phyloP scores from a whole-genome alignment of 2,888 invertebrate genomes.

The Timema cristinae region DNA sequence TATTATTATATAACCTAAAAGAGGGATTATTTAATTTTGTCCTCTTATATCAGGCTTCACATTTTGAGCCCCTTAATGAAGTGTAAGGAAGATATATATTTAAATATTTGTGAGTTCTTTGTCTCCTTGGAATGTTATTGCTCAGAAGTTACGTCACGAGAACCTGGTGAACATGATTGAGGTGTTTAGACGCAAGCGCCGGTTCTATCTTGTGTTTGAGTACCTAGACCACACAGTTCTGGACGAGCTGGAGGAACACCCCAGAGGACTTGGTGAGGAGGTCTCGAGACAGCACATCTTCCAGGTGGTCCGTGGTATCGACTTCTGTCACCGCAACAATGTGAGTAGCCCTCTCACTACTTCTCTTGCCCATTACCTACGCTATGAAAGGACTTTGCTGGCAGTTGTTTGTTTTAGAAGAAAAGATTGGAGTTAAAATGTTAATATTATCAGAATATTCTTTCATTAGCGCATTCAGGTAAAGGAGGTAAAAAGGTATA shows the following conservation, averaged over 20 bases:
- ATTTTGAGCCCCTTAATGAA: no score
- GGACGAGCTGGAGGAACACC: slow-evolving; percentile 72
- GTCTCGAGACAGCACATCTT: slow-evolving; percentile 70
- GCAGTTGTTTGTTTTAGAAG: background rate
- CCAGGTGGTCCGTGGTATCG: slow-evolving; percentile 74
- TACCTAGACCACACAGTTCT: slow-evolving; percentile 81
- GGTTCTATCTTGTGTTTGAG: slow-evolving; percentile 85
- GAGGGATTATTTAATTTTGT: no score
- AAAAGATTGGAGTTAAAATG: no score
- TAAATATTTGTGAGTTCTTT: no score
- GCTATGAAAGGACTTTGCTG: no score
- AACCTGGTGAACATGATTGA: slow-evolving; percentile 86
- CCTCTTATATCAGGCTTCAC: no score
- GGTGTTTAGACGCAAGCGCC: slow-evolving; percentile 76
- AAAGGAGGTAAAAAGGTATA: no score
- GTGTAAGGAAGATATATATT: no score
- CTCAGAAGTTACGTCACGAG: slow-evolving; percentile 79
- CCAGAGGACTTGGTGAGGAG: slow-evolving; percentile 68
- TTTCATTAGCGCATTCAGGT: no score
- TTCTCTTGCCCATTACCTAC: background rate
- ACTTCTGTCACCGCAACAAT: slow-evolving; percentile 79
- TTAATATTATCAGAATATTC: no score
- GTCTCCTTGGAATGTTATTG: slow-evolving; percentile 23
- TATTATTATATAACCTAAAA: no score
- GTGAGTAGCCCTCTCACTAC: slow-evolving; percentile 50